Evolutionary conservation across 2,113 vertebrate species (phyloP).

Genomic region (Percopsis transmontana): DNA sequence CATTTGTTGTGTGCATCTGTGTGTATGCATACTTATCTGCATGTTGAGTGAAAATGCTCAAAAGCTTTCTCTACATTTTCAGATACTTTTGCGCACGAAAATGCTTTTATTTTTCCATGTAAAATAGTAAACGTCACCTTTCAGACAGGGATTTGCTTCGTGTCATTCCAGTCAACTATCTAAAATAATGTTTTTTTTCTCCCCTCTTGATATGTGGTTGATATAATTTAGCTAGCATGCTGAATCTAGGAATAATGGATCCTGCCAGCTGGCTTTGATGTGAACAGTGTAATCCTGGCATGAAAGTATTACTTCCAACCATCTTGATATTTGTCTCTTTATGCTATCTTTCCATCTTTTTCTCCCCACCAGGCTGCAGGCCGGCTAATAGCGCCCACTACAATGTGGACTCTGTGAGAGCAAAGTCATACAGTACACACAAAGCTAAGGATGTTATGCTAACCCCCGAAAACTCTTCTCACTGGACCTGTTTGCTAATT

Average conservation of each 20-base stretch:
- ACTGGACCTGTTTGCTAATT: conserved; percentile 61
- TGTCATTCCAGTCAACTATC: conserved; percentile 40
- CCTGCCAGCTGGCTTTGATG: conserved; percentile 27
- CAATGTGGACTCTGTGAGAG: conserved; percentile 19
- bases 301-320: conserved; percentile 43
- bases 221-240: conserved; percentile 40
- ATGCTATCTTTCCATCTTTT: conserved; percentile 33
- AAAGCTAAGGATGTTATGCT: conserved; percentile 59
- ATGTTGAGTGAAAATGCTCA: conserved; percentile 16
- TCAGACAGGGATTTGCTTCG: conserved; percentile 36
- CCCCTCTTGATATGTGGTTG: conserved; percentile 41
- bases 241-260: conserved; percentile 33
- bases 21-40: background rate
- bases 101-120: conserved; percentile 28
- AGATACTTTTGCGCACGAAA: conserved; percentile 33
- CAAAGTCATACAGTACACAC: conserved; percentile 25
- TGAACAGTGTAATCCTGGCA: conserved; percentile 45
- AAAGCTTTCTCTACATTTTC: conserved; percentile 6
- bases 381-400: conserved; percentile 44
- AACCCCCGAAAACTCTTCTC: conserved; percentile 23
- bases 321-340: conserved; percentile 49
- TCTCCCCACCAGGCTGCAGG: conserved; percentile 34
- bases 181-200: background rate
- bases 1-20: conserved; percentile 1
- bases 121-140: conserved; percentile 25